A percentile compares a stretch with the other conserved stretches of the same genome.
Conservation (phyloP, 2,888 invertebrate species). For the Andrena chrysosceles region DNA sequence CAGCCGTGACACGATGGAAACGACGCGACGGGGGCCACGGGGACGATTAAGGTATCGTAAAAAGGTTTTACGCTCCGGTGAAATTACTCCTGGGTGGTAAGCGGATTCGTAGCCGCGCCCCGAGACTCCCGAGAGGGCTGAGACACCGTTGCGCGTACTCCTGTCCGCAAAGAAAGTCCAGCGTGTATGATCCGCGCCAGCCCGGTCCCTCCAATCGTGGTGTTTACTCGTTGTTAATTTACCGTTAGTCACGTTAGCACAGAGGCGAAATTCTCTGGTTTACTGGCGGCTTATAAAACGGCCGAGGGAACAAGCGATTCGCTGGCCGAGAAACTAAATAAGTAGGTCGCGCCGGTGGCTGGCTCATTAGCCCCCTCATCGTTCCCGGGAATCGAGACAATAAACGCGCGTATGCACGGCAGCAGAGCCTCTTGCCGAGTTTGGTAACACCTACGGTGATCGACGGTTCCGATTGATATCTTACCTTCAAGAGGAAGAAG, state of each 20-base stretch:
- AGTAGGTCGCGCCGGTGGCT: slow-evolving; percentile 53
- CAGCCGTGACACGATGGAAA: slow-evolving; percentile 23
- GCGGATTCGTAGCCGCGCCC: slow-evolving; percentile 32
- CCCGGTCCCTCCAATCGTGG: slow-evolving; percentile 1
- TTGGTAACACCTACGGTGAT: slow-evolving; percentile 19
- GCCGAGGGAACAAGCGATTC: slow-evolving; percentile 34
- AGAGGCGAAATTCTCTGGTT: slow-evolving; percentile 42
- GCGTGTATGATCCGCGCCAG: background rate
- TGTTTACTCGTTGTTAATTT: slow-evolving; percentile 56
- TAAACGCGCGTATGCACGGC: slow-evolving; percentile 15
- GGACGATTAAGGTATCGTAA: slow-evolving; percentile 76
- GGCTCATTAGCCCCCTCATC: slow-evolving; percentile 65
- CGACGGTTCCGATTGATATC: background rate
- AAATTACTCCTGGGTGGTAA: slow-evolving; percentile 69
- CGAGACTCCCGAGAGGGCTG: slow-evolving; percentile 12
- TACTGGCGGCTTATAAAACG: slow-evolving; percentile 35
- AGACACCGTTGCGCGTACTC: background rate
- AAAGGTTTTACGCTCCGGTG: slow-evolving; percentile 67
- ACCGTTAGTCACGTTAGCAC: slow-evolving; percentile 40
- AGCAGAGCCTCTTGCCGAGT: background rate
- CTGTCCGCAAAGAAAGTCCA: background rate
- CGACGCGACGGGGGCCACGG: slow-evolving; percentile 35
- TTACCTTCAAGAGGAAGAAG: background rate
- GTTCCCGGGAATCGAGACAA: slow-evolving; percentile 44
- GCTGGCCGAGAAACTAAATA: slow-evolving; percentile 52